Evolutionary conservation across 2,797 vertebrate genomes (phyloP).

Genomic region (Aeoliscus strigatus): DNA sequence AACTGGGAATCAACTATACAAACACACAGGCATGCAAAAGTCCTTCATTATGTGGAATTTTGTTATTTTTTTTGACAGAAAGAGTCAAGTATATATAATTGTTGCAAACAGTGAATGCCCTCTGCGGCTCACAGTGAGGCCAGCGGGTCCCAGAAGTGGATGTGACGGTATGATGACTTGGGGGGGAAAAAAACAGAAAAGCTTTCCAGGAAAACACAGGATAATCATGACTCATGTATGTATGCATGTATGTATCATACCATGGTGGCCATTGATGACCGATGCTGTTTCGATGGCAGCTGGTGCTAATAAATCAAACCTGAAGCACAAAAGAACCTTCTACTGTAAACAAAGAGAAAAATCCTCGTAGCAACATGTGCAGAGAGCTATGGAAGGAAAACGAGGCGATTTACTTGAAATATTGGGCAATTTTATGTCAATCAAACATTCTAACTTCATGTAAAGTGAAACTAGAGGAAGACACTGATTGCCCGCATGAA

Average conservation of each 20-base stretch:
- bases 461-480: conserved; percentile 33
- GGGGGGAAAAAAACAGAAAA: background rate
- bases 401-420: conserved; percentile 30
- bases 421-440: conserved; percentile 51
- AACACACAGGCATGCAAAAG: no score
- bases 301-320: conserved; percentile 8
- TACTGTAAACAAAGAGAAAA: conserved; percentile 3
- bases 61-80: no score
- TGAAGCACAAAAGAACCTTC: conserved; percentile 4
- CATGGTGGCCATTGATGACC: conserved; percentile 4
- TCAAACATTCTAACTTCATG: conserved; percentile 48
- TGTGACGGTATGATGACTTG: no score
- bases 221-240: conserved; percentile 11
- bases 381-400: conserved; percentile 18
- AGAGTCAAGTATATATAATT: no score
- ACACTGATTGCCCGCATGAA: conserved; percentile 47
- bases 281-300: conserved; percentile 4
- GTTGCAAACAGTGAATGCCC: no score
- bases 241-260: background rate
- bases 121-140: no score
- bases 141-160: no score
- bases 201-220: conserved; percentile 5
- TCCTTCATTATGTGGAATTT: no score
- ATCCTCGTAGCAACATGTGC: conserved; percentile 19
- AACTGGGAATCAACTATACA: no score